Conservation (phyloP, 2,113 vertebrate genomes). For the Nothobranchius kuhntae region DNA sequence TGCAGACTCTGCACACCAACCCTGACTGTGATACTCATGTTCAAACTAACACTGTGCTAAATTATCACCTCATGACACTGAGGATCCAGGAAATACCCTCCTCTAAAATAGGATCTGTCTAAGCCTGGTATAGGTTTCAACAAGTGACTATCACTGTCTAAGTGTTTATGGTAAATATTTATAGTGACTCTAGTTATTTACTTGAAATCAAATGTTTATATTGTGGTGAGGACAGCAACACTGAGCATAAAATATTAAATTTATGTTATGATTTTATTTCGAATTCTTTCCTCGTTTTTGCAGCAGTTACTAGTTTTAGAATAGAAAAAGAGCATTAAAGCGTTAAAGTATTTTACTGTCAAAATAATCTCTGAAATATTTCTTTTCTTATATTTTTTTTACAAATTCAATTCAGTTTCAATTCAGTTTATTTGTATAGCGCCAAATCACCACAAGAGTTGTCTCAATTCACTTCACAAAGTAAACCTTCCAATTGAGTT, state of each 20-base stretch:
- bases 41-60: conserved; percentile 45
- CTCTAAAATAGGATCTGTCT: conserved; percentile 46
- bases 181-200: background rate
- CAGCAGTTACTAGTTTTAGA: no score
- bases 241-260: background rate
- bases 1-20: conserved; percentile 1
- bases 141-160: conserved; percentile 14
- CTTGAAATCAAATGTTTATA: background rate
- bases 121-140: conserved; percentile 4
- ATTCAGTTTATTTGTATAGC: no score
- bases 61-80: conserved; percentile 41
- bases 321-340: no score
- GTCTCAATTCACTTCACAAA: no score
- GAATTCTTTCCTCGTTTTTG: no score
- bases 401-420: no score
- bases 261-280: no score
- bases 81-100: background rate
- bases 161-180: conserved; percentile 47
- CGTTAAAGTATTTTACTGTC: no score
- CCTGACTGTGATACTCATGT: conserved; percentile 30
- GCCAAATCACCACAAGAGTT: no score
- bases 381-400: no score
- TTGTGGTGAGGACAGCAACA: conserved; percentile 2
- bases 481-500: no score
- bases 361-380: no score